Evolutionary conservation across 2,888 invertebrate species (phyloP), one percentile per base, ranked within the genome.

Genomic region (Eledone cirrhosa): DNA sequence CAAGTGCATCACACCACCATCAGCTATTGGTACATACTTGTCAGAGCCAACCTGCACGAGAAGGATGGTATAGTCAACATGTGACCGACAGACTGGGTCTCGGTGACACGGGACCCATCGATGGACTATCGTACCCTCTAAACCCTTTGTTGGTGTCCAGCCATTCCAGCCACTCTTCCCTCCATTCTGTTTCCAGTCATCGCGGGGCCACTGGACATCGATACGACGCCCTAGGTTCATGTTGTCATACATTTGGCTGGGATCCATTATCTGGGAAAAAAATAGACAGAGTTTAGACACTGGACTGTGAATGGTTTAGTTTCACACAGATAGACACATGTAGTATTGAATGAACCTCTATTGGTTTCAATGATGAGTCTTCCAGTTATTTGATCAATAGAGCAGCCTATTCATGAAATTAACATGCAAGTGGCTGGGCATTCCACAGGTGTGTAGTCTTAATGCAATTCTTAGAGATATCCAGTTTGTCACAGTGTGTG

Each of bases 191-290:
- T 97, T 92, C 94, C 97, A 96, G 78, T 94, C 93, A 89, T 97
- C 97, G 85, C 94, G 95, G 0, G 98, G 98, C 98, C 98, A 99
- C 84, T 94, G 94, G n/a, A 98, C 97, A 87, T 97, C 97, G 80
- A 97, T 96, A 82, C 96, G 92, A 81, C 97, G 92, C 14, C 96
- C 96, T 83, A 97, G 92, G 90, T 98, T 98, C 80, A 98, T 95
- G 82, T 95, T 96, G 89, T 97, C 97, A 87, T 96, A 97, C 72
- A 97, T 96, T 87, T 94, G 92, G 90, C 78, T 83, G 4, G 85
- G 82, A 82, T 90, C 90, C 63, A 83, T 84, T 24, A 90, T 88
- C 90, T 90, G 83, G 87, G 88, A 81, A 80, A 80, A 48, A 79
- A 67, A 79, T 16, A 19, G 24, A 29, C 8, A 41, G 41, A 41